Conservation (phyloP, 92 coral and sea anemone species). For the Meandrina meandrites region DNA sequence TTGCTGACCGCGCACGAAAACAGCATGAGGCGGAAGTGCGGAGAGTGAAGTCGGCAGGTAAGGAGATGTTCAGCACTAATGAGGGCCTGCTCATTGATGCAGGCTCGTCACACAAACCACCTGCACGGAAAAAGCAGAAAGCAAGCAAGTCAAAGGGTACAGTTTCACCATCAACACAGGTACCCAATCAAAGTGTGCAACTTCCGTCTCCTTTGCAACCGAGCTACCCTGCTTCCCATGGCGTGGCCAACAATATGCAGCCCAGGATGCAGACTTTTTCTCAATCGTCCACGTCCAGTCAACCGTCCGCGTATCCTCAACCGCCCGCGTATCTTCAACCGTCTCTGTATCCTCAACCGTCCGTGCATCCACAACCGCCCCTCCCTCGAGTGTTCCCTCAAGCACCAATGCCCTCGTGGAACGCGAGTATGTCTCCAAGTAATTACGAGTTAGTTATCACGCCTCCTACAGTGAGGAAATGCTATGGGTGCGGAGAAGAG, state of each 20-base stretch:
- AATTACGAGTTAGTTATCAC: conserved; percentile 34
- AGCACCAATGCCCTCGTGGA: conserved; percentile 37
- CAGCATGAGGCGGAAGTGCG: conserved; percentile 33
- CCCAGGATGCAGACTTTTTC: conserved; percentile 19
- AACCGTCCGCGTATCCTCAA: not conserved
- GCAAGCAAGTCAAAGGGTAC: conserved; percentile 37
- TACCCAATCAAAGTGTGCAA: conserved; percentile 8
- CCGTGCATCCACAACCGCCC: too few relatives aligned
- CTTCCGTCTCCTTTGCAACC: conserved; percentile 21
- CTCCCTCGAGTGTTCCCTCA: conserved; percentile 3
- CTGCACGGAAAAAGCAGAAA: conserved; percentile 26
- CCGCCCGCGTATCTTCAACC: not conserved
- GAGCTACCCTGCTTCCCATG: conserved; percentile 34
- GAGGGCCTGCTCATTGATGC: conserved; percentile 22
- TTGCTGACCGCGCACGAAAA: conserved; percentile 31
- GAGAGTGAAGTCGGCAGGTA: conserved; percentile 45
- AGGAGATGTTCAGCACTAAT: conserved; percentile 31
- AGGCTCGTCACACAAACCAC: conserved; percentile 39
- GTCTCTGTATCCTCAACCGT: not conserved
- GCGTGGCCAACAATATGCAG: conserved; percentile 9
- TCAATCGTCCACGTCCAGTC: not conserved
- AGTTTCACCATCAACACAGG: conserved; percentile 30
- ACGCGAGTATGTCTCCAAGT: conserved; percentile 40
- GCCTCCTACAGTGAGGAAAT: conserved; percentile 38
- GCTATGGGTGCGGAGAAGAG: conserved; percentile 37